Percentiles rank a stretch among this genome's conserved stretches.
Conservation (phyloP, 1,140 invertebrate species). For the Elymnias hypermnestra region DNA sequence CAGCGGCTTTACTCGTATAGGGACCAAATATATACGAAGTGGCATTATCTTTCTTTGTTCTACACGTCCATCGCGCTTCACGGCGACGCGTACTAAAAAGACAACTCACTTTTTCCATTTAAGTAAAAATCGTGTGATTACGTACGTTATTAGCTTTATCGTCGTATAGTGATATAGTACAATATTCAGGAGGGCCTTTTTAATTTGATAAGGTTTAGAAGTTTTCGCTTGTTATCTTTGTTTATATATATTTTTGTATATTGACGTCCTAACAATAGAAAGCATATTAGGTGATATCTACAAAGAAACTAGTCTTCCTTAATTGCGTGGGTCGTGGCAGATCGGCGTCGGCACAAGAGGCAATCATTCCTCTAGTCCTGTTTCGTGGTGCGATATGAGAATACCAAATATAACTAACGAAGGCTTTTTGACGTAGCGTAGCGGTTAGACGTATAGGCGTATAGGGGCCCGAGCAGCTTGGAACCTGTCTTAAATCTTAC, state of each 20-base stretch:
- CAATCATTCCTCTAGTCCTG: conserved; percentile 75
- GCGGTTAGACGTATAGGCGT: conserved; percentile 26
- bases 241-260: conserved; percentile 72
- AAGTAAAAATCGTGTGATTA: not conserved
- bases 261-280: conserved; percentile 55
- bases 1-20: conserved; percentile 40
- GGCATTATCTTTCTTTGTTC: conserved; percentile 15
- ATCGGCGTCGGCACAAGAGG: conserved; percentile 55
- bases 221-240: conserved; percentile 66
- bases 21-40: conserved; percentile 56
- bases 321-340: conserved; percentile 49
- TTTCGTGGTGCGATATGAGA: conserved; percentile 71
- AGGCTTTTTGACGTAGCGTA: conserved; percentile 66
- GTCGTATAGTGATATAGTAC: conserved; percentile 54
- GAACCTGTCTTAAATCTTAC: conserved; percentile 51
- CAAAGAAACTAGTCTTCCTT: conserved; percentile 74
- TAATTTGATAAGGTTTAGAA: conserved; percentile 61
- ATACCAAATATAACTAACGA: conserved; percentile 75
- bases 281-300: conserved; percentile 65
- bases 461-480: conserved; percentile 68
- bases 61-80: conserved; percentile 31
- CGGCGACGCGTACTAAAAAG: conserved; percentile 54
- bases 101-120: conserved; percentile 58
- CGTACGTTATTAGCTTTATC: conserved; percentile 22
- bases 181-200: conserved; percentile 63